Evolutionary conservation across 2,797 vertebrate genomes (phyloP).

Genomic region (Spea hammondii): DNA sequence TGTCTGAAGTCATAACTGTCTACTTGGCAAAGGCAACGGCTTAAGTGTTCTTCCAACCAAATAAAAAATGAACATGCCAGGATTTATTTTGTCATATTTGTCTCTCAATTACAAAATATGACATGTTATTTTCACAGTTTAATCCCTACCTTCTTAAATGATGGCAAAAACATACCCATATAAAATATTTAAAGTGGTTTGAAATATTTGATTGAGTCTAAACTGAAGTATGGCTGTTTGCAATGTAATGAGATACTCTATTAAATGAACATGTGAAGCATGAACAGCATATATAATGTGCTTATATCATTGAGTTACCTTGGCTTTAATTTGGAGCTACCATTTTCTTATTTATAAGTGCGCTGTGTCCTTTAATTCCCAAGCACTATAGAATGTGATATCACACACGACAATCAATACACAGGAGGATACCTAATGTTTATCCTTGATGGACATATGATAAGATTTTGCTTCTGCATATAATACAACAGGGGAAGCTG

Average conservation of each 20-base stretch:
- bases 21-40: constrained; percentile 64
- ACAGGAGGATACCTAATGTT: too few species aligned
- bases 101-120: constrained; percentile 28
- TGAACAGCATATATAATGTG: not conserved
- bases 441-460: too few species aligned
- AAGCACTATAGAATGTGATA: too few species aligned
- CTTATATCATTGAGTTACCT: not conserved
- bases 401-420: too few species aligned
- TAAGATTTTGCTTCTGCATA: too few species aligned
- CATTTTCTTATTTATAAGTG: not conserved
- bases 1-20: constrained; percentile 70
- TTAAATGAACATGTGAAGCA: not conserved
- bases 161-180: not conserved
- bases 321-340: too few species aligned
- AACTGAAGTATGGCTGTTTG: not conserved
- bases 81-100: constrained; percentile 59
- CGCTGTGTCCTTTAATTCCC: too few species aligned
- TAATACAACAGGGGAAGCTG: too few species aligned
- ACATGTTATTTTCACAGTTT: constrained; percentile 15
- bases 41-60: constrained; percentile 60
- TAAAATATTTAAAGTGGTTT: not conserved
- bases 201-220: not conserved
- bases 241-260: not conserved
- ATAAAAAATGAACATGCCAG: constrained; percentile 58
- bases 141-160: not conserved